phyloP scores from a whole-genome alignment of 2,888 invertebrate species.

The Cylindroiulus punctatus region DNA sequence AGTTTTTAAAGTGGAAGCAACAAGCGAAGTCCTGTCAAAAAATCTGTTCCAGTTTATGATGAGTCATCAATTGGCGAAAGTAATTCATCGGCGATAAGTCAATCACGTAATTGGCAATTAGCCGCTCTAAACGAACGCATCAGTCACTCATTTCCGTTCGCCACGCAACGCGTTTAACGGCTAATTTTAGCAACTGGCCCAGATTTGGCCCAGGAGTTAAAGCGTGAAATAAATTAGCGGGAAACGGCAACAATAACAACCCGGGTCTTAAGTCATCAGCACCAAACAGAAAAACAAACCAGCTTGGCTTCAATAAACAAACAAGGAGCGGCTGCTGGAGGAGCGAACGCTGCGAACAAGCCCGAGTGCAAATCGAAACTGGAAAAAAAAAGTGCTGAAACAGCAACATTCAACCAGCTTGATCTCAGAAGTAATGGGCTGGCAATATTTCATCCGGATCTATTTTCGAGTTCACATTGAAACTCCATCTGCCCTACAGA shows the following conservation, averaged over 20 bases:
- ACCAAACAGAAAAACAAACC: conserved; percentile 22
- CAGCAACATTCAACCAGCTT: background rate
- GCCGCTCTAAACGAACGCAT: conserved; percentile 27
- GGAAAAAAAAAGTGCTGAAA: background rate
- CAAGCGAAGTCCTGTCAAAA: conserved; percentile 23
- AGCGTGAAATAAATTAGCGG: conserved; percentile 28
- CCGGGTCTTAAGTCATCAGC: conserved; percentile 2
- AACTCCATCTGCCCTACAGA: too few relatives aligned
- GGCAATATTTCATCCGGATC: too few relatives aligned
- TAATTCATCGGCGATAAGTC: conserved; percentile 49
- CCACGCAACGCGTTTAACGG: conserved; percentile 16
- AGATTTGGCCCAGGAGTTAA: background rate
- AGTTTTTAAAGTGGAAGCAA: conserved; percentile 31
- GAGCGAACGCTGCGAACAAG: background rate
- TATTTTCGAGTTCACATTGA: too few relatives aligned
- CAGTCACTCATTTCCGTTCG: conserved; percentile 13
- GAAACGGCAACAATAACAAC: conserved; percentile 23
- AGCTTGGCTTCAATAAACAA: conserved; percentile 33
- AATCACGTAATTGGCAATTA: conserved; percentile 52
- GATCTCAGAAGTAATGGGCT: too few relatives aligned
- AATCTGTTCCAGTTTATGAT: conserved; percentile 4
- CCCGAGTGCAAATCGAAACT: background rate
- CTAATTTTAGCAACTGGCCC: conserved; percentile 28
- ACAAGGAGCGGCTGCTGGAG: background rate
- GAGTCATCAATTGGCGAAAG: conserved; percentile 44